phyloP scores from a whole-genome alignment of 2,888 invertebrate species.

The Caenorhabditis imperialis region DNA sequence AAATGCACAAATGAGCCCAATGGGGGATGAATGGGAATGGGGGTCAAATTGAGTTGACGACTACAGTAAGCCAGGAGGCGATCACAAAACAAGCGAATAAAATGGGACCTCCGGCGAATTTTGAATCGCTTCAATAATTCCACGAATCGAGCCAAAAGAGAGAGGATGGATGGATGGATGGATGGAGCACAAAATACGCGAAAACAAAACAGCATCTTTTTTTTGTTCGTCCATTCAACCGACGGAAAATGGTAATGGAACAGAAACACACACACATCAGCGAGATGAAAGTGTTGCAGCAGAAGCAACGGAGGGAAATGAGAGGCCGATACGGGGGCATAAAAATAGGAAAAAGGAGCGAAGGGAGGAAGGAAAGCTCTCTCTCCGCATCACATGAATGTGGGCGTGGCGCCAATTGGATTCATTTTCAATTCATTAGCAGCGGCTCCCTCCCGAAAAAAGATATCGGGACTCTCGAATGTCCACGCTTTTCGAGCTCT shows the following conservation, averaged over 20 bases:
- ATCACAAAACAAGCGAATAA: neutral
- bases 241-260: neutral
- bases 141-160: neutral
- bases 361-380: constrained; percentile 2
- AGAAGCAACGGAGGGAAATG: neutral
- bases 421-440: constrained; percentile 60
- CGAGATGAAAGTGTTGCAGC: too few species aligned
- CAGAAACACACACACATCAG: neutral
- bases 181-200: neutral
- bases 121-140: constrained; percentile 13
- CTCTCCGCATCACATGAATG: constrained; percentile 39
- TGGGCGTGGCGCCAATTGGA: constrained; percentile 58
- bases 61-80: constrained; percentile 9
- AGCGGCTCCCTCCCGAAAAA: constrained; percentile 27
- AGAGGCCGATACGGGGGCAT: neutral
- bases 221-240: constrained; percentile 1
- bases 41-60: constrained; percentile 4
- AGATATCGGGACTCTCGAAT: constrained; percentile 18
- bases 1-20: neutral
- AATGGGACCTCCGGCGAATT: constrained; percentile 8
- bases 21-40: constrained; percentile 4
- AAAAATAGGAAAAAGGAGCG: constrained; percentile 1
- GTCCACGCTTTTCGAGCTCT: constrained; percentile 1
- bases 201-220: constrained; percentile 7
- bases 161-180: constrained; percentile 3